A percentile compares a stretch with the other conserved stretches of the same genome.
Conservation (phyloP, 64 coral and sea anemone genomes). For the Actinia equina region DNA sequence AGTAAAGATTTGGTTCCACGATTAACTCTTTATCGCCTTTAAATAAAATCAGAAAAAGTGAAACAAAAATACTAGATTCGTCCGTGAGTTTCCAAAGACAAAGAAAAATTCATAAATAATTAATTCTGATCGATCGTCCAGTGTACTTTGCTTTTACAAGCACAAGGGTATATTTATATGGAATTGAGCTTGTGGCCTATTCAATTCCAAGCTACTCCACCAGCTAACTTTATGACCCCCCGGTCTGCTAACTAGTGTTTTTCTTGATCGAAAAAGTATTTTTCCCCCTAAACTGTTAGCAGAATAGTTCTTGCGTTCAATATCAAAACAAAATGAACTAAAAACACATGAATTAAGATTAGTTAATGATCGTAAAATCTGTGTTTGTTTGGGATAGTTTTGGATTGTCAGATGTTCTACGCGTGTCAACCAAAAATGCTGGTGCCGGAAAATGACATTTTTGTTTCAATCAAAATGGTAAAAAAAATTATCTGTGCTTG, state of each 20-base stretch:
- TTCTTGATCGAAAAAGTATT: not conserved
- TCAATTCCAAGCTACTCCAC: not conserved
- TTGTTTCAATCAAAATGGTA: not conserved
- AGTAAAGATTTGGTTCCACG: not conserved
- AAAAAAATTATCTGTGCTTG: too few species aligned
- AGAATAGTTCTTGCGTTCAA: not conserved
- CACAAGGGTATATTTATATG: slow-evolving; percentile 6
- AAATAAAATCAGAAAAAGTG: not conserved
- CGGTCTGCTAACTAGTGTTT: not conserved
- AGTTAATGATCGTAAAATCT: not conserved
- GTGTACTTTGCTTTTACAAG: not conserved
- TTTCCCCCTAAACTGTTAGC: not conserved
- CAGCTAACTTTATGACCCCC: not conserved
- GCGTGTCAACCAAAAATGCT: not conserved
- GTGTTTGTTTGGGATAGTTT: not conserved
- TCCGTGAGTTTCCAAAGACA: slow-evolving; percentile 21
- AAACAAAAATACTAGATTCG: not conserved
- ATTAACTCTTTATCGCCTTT: not conserved
- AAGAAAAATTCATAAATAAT: slow-evolving; percentile 5
- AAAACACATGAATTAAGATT: not conserved
- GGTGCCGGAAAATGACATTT: not conserved
- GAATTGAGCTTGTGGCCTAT: not conserved
- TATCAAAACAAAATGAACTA: not conserved
- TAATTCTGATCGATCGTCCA: not conserved
- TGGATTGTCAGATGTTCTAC: not conserved